Evolutionary conservation across 2,797 vertebrate genomes (phyloP).

Genomic region (Cynopterus sphinx): DNA sequence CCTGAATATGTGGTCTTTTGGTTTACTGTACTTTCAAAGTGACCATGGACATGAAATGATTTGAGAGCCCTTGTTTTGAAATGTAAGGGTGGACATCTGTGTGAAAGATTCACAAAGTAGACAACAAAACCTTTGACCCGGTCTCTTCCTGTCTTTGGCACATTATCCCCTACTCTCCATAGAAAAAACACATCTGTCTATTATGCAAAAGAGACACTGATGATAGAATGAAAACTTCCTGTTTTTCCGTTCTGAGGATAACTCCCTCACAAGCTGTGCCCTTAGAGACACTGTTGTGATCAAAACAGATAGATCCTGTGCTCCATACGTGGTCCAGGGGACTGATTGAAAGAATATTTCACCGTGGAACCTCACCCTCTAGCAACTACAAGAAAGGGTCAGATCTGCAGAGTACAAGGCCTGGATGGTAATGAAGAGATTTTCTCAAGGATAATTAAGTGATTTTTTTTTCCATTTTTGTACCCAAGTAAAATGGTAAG

Average conservation of each 20-base stretch:
- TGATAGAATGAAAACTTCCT: conserved; percentile 64
- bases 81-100: background rate
- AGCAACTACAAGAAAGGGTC: background rate
- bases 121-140: background rate
- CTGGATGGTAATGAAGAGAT: background rate
- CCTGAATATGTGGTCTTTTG: background rate
- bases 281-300: background rate
- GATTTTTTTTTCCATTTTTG: background rate
- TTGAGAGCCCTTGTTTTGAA: conserved; percentile 40
- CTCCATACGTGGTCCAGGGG: background rate
- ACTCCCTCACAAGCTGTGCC: background rate
- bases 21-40: background rate
- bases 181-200: background rate
- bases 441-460: background rate
- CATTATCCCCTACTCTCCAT: background rate
- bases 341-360: background rate
- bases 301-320: background rate
- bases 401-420: background rate
- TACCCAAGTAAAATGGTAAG: background rate
- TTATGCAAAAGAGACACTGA: background rate
- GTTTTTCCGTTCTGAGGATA: conserved; percentile 34
- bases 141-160: conserved; percentile 17
- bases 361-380: background rate
- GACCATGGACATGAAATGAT: background rate
- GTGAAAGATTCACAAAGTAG: background rate